Evolutionary conservation across 92 coral and sea anemone genomes (phyloP).

Genomic region (Heliopora coerulea): DNA sequence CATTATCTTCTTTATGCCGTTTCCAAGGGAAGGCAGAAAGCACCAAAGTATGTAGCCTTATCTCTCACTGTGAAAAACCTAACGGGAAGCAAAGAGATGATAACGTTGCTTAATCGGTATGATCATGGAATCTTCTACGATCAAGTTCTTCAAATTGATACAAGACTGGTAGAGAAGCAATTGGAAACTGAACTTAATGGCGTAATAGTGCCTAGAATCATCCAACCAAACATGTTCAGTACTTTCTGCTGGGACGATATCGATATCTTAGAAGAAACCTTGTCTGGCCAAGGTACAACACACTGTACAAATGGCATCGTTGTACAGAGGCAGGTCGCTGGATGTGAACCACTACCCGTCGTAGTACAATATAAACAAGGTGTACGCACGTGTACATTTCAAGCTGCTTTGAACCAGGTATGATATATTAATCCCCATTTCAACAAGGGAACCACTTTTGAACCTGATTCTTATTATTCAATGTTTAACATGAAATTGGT

Average conservation of each 20-base stretch:
- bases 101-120: conserved; percentile 52
- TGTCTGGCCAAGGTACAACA: conserved; percentile 57
- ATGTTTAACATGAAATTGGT: too few species aligned
- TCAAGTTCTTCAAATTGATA: conserved; percentile 52
- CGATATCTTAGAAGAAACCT: conserved; percentile 54
- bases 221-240: conserved; percentile 45
- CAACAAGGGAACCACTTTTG: too few species aligned
- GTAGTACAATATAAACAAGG: conserved; percentile 13
- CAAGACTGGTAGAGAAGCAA: conserved; percentile 49
- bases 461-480: too few species aligned
- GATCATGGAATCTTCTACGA: conserved; percentile 53
- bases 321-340: conserved; percentile 45
- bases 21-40: conserved; percentile 58
- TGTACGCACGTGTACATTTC: conserved; percentile 38
- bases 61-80: conserved; percentile 57
- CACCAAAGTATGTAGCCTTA: conserved; percentile 54
- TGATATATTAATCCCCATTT: too few species aligned
- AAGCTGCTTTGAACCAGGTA: conserved; percentile 51
- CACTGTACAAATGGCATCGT: conserved; percentile 61
- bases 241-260: conserved; percentile 60
- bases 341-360: conserved; percentile 45
- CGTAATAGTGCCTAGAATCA: conserved; percentile 25
- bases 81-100: conserved; percentile 50
- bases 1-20: conserved; percentile 52
- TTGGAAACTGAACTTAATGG: conserved; percentile 45